Base-by-base conservation (phyloP, 2,113 vertebrate species). In the Macheiramphus alcinus region DNA sequence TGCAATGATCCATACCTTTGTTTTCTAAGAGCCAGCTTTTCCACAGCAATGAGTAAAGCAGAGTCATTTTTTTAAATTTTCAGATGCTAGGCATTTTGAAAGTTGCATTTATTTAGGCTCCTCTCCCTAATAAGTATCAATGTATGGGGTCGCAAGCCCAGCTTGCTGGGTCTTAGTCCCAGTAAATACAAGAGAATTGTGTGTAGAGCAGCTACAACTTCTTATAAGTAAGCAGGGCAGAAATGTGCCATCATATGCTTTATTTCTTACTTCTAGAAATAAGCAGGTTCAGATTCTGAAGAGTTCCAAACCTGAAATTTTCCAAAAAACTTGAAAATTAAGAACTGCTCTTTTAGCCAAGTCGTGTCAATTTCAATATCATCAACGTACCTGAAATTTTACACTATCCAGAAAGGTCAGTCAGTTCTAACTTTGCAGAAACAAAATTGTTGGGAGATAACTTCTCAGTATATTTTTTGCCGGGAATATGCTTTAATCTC, bases 1-100 rank as follows among this genome's bases (percentile, higher is more conserved):
- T 26, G 55, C 0, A 0, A n/a, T 31, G 29, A 73, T 50, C 29
- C 40, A 27, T 43, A 71, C 6, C 22, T 75, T 80, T 59, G 36
- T 70, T 61, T 90, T 62, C 34, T 42, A 34, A 78, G 15, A 67
- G 22, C 27, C 13, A 62, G 40, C 38, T 56, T 56, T 79, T 74
- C 66, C 43, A 58, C 17, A 73, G 32, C 55, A 91, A 55, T 6
- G 3, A 63, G 18, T 83, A 80, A 82, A 78, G 10, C 34, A 31
- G 32, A 59, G 13, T 36, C 2, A 50, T 52, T 67, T 78, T 80
- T 27, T 67, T 3, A 38, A 59, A 27, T 80, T 72, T 82, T 83
- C 34, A 53, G 34, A 48, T 80, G 10, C 6, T 18, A 62, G 10
- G 32, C 6, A 29, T 38, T 80, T 86, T 66, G 9, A 17, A 87